Percentiles rank a stretch among this genome's conserved stretches.
Conservation (phyloP, 64 coral and sea anemone species). For the Actinia tenebrosa region DNA sequence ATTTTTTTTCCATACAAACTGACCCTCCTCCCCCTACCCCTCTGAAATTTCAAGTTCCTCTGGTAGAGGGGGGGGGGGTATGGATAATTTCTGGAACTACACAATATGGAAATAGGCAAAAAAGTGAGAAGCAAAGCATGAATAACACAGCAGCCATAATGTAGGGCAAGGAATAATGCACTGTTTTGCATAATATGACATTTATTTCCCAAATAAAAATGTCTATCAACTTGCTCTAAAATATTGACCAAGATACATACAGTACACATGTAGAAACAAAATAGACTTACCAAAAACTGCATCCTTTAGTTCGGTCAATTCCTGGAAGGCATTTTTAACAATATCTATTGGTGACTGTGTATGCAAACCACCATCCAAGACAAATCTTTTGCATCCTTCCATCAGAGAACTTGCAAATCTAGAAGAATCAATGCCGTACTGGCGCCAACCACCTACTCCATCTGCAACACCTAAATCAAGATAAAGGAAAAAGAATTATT, state of each 20-base stretch:
- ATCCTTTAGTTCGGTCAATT: slow-evolving; percentile 90
- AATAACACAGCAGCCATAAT: no score
- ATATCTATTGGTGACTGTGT: slow-evolving; percentile 76
- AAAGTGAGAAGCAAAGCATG: no score
- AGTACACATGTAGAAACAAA: neutral
- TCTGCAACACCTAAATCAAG: slow-evolving; percentile 81
- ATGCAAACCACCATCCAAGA: slow-evolving; percentile 66
- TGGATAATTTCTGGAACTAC: no score
- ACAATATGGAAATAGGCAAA: no score
- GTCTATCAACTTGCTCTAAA: no score
- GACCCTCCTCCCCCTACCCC: no score
- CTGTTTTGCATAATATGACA: no score
- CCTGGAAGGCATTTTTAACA: slow-evolving; percentile 74
- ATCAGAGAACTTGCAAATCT: slow-evolving; percentile 81
- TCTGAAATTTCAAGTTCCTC: no score
- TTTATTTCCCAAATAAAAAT: no score
- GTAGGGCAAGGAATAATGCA: no score
- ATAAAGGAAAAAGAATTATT: neutral
- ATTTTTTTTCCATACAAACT: no score
- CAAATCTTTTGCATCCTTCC: slow-evolving; percentile 88
- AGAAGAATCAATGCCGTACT: slow-evolving; percentile 96
- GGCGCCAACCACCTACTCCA: slow-evolving; percentile 96
- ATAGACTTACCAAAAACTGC: slow-evolving; percentile 69
- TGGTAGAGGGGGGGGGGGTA: no score
- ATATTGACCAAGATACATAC: neutral